These are phyloP conservation scores for Hydroisotoma schaefferi DNA, from an alignment of 2,888 invertebrate genomes.

Conservation along the genomic window DNA sequence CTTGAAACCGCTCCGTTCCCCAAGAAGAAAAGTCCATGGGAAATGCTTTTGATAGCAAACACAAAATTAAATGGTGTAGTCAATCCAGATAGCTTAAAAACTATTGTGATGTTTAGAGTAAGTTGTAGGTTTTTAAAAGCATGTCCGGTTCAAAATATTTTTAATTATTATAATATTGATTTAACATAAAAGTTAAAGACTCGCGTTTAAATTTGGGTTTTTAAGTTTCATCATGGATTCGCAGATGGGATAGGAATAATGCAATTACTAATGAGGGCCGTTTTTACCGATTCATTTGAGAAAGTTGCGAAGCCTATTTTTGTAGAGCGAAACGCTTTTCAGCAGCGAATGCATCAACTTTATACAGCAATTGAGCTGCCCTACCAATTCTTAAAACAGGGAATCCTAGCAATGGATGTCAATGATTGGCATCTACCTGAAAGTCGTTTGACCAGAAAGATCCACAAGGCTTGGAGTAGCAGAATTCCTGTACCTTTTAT, in stretches of 20 bases:
- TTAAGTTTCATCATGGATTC: constrained; percentile 38
- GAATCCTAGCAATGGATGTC: constrained; percentile 34
- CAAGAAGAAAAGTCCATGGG: constrained; percentile 36
- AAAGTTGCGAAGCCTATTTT: constrained; percentile 38
- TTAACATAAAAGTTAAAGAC: too few relatives aligned
- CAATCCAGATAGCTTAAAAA: constrained; percentile 24
- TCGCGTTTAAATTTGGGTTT: too few relatives aligned
- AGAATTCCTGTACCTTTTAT: constrained; percentile 37
- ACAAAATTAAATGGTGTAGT: constrained; percentile 21
- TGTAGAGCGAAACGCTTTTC: constrained; percentile 28
- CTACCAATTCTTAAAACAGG: constrained; percentile 45
- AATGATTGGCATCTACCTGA: constrained; percentile 46
- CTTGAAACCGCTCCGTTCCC: constrained; percentile 32
- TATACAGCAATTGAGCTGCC: constrained; percentile 39
- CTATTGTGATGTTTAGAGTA: constrained; percentile 32
- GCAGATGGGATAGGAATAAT: constrained; percentile 43
- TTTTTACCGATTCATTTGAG: constrained; percentile 39
- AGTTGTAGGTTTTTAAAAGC: neutral
- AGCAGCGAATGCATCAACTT: constrained; percentile 29
- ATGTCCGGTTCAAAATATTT: neutral
- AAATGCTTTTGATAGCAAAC: constrained; percentile 28
- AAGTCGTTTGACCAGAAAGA: constrained; percentile 33
- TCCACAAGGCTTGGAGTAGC: constrained; percentile 41
- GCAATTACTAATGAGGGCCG: constrained; percentile 43
- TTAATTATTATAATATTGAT: too few relatives aligned